A percentile compares a stretch with the other conserved stretches of the same genome.
Conservation (phyloP, 2,113 vertebrate species). For the Coptodon rendalli region DNA sequence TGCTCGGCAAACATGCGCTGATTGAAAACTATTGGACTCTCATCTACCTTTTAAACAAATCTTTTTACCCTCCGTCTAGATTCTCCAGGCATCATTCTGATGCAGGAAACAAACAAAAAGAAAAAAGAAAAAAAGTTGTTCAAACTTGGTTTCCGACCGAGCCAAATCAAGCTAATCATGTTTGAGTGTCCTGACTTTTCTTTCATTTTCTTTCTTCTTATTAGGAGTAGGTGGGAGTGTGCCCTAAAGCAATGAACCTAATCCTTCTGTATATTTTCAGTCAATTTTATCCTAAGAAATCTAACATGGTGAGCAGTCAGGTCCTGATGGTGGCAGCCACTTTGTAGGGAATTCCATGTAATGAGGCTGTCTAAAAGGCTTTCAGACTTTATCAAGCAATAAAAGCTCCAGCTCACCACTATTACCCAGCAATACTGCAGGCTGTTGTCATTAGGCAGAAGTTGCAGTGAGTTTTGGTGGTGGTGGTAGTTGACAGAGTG, state of each 20-base stretch:
- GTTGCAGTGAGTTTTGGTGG: conserved; percentile 9
- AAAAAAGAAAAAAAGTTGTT: background rate
- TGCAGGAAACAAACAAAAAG: conserved; percentile 29
- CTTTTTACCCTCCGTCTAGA: conserved; percentile 16
- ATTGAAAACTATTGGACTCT: conserved; percentile 52
- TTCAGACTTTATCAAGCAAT: conserved; percentile 79
- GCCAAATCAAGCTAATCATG: conserved; percentile 38
- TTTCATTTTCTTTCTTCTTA: conserved; percentile 49
- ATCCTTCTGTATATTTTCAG: conserved; percentile 57
- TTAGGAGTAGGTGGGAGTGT: conserved; percentile 30
- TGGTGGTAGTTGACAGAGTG: background rate
- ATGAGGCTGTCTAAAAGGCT: conserved; percentile 72
- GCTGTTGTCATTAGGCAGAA: conserved; percentile 42
- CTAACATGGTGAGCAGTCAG: conserved; percentile 33
- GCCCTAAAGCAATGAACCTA: conserved; percentile 52
- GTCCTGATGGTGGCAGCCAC: conserved; percentile 21
- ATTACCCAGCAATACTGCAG: conserved; percentile 35
- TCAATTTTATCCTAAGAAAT: conserved; percentile 62
- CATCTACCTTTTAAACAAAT: conserved; percentile 41
- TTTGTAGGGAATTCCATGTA: conserved; percentile 62
- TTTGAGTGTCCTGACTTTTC: conserved; percentile 59
- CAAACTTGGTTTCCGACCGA: conserved; percentile 18
- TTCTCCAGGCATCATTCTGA: background rate
- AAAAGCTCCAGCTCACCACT: conserved; percentile 67
- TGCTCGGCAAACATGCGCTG: conserved; percentile 38